phyloP scores from a whole-genome alignment of 2,113 vertebrate species.

The Psettodes erumei region DNA sequence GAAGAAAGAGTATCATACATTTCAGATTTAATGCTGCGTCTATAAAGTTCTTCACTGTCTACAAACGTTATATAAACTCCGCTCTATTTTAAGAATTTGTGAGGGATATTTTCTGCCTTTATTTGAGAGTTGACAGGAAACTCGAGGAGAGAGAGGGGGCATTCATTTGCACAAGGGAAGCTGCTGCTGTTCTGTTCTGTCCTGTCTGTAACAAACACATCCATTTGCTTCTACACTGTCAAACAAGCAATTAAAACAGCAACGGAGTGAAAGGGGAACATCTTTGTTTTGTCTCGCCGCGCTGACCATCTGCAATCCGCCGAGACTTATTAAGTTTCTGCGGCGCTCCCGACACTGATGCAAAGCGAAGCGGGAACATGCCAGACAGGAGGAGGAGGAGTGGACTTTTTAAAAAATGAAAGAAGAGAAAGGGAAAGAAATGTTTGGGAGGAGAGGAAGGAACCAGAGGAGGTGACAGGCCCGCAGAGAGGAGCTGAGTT shows the following conservation, averaged over 20 bases:
- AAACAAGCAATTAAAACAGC: slow-evolving; percentile 28
- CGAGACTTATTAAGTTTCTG: slow-evolving; percentile 3
- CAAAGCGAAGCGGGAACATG: slow-evolving; percentile 16
- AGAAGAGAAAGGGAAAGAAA: background rate
- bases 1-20: background rate
- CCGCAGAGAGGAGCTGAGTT: slow-evolving; percentile 40
- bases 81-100: too few species aligned
- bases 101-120: background rate
- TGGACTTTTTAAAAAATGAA: too few species aligned
- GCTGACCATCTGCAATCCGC: slow-evolving; percentile 41
- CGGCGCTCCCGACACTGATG: background rate
- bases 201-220: slow-evolving; percentile 11
- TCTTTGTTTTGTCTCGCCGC: slow-evolving; percentile 42
- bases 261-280: slow-evolving; percentile 31
- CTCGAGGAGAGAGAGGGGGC: too few species aligned
- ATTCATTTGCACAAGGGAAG: too few species aligned
- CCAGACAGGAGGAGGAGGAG: background rate
- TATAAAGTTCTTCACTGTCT: too few species aligned
- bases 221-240: slow-evolving; percentile 11
- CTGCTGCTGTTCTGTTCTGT: background rate
- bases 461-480: slow-evolving; percentile 36
- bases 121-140: background rate
- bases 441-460: slow-evolving; percentile 9
- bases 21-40: background rate
- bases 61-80: too few species aligned